Evolutionary conservation across 2,113 vertebrate species (phyloP).

Genomic region (Sander vitreus): DNA sequence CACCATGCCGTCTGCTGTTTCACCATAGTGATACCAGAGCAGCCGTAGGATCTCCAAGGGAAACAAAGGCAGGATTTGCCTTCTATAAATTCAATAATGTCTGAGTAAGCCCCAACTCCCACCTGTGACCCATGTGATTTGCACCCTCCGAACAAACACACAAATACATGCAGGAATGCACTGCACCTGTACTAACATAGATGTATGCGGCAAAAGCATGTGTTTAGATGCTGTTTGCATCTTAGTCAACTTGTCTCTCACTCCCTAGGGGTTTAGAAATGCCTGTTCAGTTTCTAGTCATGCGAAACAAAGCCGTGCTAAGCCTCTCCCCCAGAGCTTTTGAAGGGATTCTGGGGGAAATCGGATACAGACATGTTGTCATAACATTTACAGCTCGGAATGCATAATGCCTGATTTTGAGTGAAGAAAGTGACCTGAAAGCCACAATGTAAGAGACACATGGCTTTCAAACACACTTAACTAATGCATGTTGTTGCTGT

Average conservation of each 20-base stretch:
- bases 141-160: constrained; percentile 29
- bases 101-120: constrained; percentile 26
- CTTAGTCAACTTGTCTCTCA: constrained; percentile 42
- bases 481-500: neutral
- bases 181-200: constrained; percentile 33
- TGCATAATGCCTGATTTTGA: constrained; percentile 55
- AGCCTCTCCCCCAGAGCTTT: constrained; percentile 58
- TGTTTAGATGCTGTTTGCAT: constrained; percentile 58
- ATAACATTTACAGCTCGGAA: constrained; percentile 70
- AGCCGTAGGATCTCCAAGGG: constrained; percentile 49
- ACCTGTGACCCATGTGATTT: constrained; percentile 30
- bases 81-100: constrained; percentile 67
- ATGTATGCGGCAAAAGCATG: constrained; percentile 37
- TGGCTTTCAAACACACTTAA: neutral
- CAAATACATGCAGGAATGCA: constrained; percentile 11
- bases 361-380: constrained; percentile 67
- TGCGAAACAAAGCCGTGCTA: constrained; percentile 73
- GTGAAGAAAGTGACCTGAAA: constrained; percentile 50
- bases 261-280: constrained; percentile 61
- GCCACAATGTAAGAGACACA: constrained; percentile 11
- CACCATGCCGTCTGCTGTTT: constrained; percentile 50
- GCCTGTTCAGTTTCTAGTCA: constrained; percentile 64
- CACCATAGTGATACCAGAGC: constrained; percentile 53
- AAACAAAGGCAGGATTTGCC: constrained; percentile 72
- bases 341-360: constrained; percentile 69